Percentiles rank a stretch among this genome's conserved stretches.
These are phyloP conservation scores for Huso huso DNA, from an alignment of 2,797 vertebrate genomes.

Conservation along the genomic window DNA sequence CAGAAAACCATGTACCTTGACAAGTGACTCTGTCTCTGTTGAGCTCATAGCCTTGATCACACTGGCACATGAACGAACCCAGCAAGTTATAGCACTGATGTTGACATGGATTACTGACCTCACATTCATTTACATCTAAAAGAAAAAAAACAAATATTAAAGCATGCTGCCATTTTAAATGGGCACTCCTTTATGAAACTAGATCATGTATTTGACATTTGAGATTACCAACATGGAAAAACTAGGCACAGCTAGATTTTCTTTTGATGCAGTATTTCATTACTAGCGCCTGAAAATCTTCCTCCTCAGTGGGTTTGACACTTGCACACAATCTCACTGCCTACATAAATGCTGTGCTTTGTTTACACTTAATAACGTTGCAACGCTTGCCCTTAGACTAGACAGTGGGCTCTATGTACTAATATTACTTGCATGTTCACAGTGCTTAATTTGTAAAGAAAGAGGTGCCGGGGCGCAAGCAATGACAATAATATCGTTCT, in stretches of 20 bases:
- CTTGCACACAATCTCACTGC: too few species aligned
- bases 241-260: not conserved
- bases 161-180: too few species aligned
- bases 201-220: too few species aligned
- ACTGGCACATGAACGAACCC: conserved; percentile 92
- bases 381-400: not conserved
- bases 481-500: too few species aligned
- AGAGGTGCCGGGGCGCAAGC: too few species aligned
- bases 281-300: not conserved
- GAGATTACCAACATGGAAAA: not conserved
- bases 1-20: conserved; percentile 59
- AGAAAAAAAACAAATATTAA: conserved; percentile 23
- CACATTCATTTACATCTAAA: conserved; percentile 91
- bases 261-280: not conserved
- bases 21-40: conserved; percentile 80
- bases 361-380: not conserved
- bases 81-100: conserved; percentile 92
- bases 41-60: conserved; percentile 84
- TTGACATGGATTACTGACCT: conserved; percentile 78
- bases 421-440: too few species aligned
- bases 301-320: too few species aligned
- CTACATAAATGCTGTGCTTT: not conserved
- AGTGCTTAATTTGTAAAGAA: too few species aligned
- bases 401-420: not conserved
- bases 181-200: too few species aligned